Base-by-base conservation (phyloP, 2,113 vertebrate genomes). In the Solea solea region DNA sequence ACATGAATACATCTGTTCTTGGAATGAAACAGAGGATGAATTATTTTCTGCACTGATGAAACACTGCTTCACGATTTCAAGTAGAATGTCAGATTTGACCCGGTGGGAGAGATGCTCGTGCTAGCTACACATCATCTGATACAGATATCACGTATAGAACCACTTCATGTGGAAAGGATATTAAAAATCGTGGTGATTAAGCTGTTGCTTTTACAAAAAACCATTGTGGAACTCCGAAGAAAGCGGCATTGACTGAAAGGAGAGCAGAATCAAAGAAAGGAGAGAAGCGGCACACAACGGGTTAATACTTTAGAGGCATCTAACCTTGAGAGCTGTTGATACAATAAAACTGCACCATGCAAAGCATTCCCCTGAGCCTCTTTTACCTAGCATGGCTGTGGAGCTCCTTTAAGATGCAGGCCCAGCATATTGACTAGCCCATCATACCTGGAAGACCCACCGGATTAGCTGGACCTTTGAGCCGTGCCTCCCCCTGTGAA, bases 401-500 rank as follows among this genome's bases (percentile, higher is more conserved):
- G 58, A 88, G 81, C 69, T 84, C 61, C 85, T 88, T 87, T 80
- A 78, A 63, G 81, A 88, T 88, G 88, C 85, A 81, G 84, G 81
- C 72, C 76, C 69, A 67, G 85, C 71, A 68, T 89, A 89, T 91
- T 89, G 90, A 92, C 89, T 58, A 70, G 83, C 79, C 83, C 89
- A 91, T 91, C 87, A 89, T 88, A 84, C 85, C 86, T 80, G 82
- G 85, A 86, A 93, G 60, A 92, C 87, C 88, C 84, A 82, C 71
- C 90, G 88, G 90, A 90, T 91, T 89, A 93, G 82, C 73, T 44
- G 79, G 83, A 77, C 86, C 78, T 86, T 84, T 86, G 80, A 86
- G 83, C 85, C 86, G 70, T 65, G 69, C 84, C 81, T 89, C 82
- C 77, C 73, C 74, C 65, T 25, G 44, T 40, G 77, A 86, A 86